A percentile compares a stretch with the other conserved stretches of the same genome.
Evolutionary conservation across 2,797 vertebrate species (phyloP).

Genomic region (Atherinosoma microstoma): DNA sequence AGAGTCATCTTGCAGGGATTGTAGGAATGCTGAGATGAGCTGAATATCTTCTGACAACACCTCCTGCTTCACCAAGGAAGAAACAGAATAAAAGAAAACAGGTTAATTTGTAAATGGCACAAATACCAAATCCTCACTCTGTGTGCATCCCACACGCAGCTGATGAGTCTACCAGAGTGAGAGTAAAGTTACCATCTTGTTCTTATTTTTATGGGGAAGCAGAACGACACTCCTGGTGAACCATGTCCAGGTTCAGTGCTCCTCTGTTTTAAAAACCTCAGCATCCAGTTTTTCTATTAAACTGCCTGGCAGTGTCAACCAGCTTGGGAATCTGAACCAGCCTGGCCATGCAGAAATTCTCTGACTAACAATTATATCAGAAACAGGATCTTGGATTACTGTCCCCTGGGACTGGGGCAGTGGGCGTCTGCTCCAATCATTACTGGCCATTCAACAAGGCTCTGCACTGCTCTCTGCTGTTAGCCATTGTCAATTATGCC

Average conservation of each 20-base stretch:
- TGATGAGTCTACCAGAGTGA: conserved; percentile 38
- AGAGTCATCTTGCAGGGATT: conserved; percentile 85
- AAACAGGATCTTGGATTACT: conserved; percentile 90
- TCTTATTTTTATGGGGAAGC: conserved; percentile 70
- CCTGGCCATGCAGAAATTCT: conserved; percentile 89
- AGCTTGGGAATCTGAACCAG: conserved; percentile 88
- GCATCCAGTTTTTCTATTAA: conserved; percentile 90
- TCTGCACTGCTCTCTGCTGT: conserved; percentile 86
- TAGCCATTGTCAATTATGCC: conserved; percentile 90
- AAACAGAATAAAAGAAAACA: conserved; percentile 85
- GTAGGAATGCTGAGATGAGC: conserved; percentile 86
- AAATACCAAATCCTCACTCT: conserved; percentile 19
- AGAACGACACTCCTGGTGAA: conserved; percentile 84
- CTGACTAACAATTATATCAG: conserved; percentile 93
- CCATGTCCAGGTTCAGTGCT: conserved; percentile 84
- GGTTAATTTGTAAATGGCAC: conserved; percentile 77
- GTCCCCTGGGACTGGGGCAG: conserved; percentile 84
- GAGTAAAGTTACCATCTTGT: conserved; percentile 67
- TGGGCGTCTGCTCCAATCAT: conserved; percentile 89
- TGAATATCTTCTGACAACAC: conserved; percentile 88
- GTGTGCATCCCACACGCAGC: conserved; percentile 29
- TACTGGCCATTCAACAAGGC: conserved; percentile 89
- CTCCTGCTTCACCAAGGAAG: conserved; percentile 88
- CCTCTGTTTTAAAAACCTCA: conserved; percentile 86
- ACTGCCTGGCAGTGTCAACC: conserved; percentile 89